These are phyloP conservation scores for Allobates femoralis DNA, from an alignment of 2,797 vertebrate genomes.

Conservation along the genomic window DNA sequence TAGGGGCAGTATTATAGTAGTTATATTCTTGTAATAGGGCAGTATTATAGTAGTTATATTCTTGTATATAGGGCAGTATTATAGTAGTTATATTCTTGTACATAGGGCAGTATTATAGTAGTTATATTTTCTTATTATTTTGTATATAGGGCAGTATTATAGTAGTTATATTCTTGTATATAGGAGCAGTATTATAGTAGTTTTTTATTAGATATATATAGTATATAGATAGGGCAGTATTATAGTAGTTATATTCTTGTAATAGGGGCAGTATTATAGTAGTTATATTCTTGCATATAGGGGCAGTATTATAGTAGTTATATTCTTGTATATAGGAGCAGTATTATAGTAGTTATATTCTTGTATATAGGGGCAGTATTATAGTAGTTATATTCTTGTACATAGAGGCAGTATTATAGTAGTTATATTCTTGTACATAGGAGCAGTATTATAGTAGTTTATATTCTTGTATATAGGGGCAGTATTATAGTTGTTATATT, in stretches of 20 bases:
- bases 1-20: neutral
- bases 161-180: neutral
- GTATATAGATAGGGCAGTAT: neutral
- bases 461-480: neutral
- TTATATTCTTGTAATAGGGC: slow-evolving; percentile 8
- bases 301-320: neutral
- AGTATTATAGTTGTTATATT: neutral
- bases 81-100: no score
- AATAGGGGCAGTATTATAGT: slow-evolving; percentile 14
- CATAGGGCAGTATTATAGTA: no score
- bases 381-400: slow-evolving; percentile 18
- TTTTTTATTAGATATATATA: neutral
- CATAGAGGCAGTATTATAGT: neutral
- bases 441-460: neutral
- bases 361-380: neutral
- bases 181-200: neutral
- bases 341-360: slow-evolving; percentile 5
- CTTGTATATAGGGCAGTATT: neutral
- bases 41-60: neutral
- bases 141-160: neutral
- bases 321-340: no score
- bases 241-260: slow-evolving; percentile 21
- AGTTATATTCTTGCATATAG: neutral
- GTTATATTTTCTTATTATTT: no score
- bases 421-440: neutral